A percentile compares a stretch with the other conserved stretches of the same genome.
These are phyloP conservation scores for Petrosia ficiformis DNA, from an alignment of 37 sponge, comb jelly and placozoan genomes.

Conservation along the genomic window DNA sequence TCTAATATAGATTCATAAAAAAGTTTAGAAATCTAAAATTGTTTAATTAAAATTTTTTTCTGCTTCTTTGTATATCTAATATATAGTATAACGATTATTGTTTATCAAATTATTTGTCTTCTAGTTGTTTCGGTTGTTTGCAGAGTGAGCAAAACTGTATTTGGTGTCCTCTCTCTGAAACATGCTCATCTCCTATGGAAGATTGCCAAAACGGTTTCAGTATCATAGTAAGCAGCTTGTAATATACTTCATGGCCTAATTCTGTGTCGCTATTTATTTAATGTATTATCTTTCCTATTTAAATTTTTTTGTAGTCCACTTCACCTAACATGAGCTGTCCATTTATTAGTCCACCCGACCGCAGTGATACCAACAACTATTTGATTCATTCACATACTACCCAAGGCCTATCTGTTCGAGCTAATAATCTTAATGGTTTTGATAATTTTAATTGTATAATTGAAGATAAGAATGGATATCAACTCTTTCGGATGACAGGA, in stretches of 20 bases:
- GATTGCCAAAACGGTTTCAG: too few species aligned
- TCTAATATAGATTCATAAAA: too few species aligned
- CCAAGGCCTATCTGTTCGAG: not conserved
- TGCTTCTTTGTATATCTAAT: constrained; percentile 6
- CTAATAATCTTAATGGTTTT: not conserved
- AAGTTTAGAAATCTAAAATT: too few species aligned
- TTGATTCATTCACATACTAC: not conserved
- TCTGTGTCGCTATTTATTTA: not conserved
- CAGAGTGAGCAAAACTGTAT: not conserved
- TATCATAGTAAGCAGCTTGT: too few species aligned
- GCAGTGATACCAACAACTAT: not conserved
- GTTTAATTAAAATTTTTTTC: too few species aligned
- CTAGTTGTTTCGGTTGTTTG: constrained; percentile 29
- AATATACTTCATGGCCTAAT: too few species aligned
- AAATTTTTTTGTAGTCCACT: not conserved
- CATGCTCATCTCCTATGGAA: constrained; percentile 6
- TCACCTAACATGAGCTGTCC: not conserved
- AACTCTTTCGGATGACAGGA: too few species aligned
- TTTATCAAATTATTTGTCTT: not conserved
- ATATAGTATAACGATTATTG: not conserved
- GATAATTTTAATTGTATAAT: not conserved
- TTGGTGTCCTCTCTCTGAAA: constrained; percentile 36
- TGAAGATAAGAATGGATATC: not conserved
- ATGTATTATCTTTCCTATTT: not conserved
- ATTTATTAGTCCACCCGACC: not conserved